Evolutionary conservation across 2,888 invertebrate genomes (phyloP).

Genomic region (Limnephilus lunatus): DNA sequence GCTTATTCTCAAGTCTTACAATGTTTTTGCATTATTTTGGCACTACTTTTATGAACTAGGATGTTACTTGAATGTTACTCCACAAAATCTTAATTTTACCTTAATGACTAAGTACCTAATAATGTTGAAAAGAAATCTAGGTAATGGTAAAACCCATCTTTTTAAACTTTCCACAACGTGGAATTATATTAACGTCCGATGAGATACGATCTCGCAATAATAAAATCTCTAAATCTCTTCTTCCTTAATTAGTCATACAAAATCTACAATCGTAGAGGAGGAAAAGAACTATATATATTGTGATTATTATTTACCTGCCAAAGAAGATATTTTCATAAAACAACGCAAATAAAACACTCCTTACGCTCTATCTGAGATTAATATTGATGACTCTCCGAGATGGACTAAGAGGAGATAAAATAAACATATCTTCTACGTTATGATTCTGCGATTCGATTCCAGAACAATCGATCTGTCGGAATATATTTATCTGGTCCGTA

Average conservation of each 20-base stretch:
- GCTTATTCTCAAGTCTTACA: too few relatives aligned
- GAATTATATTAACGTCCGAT: not conserved
- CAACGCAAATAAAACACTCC: not conserved
- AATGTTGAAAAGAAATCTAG: not conserved
- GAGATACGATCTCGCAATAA: not conserved
- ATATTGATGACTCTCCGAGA: not conserved
- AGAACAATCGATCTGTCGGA: slow-evolving; percentile 12
- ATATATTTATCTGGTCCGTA: slow-evolving; percentile 14
- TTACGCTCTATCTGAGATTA: not conserved
- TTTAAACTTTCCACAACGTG: not conserved
- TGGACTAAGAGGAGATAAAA: not conserved
- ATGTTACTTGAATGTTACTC: not conserved
- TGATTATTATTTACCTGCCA: not conserved
- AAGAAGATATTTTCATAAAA: not conserved
- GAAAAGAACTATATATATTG: not conserved
- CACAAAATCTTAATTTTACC: not conserved
- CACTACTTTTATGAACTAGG: not conserved
- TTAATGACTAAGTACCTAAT: not conserved
- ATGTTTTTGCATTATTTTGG: too few relatives aligned
- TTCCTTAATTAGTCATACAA: not conserved
- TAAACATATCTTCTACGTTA: not conserved
- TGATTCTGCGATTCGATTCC: not conserved
- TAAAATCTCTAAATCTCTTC: not conserved
- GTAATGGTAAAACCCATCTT: not conserved
- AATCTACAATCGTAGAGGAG: not conserved